Percentiles rank a stretch among this genome's conserved stretches.
Evolutionary conservation across 2,888 invertebrate genomes (phyloP).

Genomic region (Brachylomia viminalis): DNA sequence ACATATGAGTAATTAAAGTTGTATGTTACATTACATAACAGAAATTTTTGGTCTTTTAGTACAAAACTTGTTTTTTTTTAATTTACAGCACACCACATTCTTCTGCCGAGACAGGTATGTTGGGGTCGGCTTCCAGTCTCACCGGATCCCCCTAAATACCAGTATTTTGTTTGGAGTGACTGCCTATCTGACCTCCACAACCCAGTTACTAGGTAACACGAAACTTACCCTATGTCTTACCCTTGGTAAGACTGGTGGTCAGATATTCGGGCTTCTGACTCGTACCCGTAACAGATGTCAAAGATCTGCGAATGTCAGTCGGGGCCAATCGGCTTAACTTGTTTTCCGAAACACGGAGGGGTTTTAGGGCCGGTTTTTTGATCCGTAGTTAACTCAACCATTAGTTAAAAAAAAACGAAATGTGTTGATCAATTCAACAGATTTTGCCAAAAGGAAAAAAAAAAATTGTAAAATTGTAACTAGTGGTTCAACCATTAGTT

Average conservation of each 20-base stretch:
- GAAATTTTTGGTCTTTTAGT: background rate
- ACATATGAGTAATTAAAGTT: background rate
- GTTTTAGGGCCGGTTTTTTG: too few species aligned
- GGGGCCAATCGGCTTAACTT: background rate
- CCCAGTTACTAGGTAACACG: background rate
- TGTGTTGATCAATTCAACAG: too few species aligned
- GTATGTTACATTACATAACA: background rate
- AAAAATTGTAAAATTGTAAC: too few species aligned
- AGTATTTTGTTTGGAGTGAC: background rate
- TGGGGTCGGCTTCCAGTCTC: background rate
- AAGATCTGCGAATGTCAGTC: background rate
- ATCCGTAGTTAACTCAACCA: too few species aligned
- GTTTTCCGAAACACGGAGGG: background rate
- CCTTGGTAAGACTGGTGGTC: background rate
- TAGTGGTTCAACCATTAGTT: too few species aligned
- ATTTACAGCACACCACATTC: background rate
- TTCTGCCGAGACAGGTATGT: background rate
- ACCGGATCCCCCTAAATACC: too few species aligned
- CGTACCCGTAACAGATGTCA: background rate
- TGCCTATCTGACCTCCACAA: too few species aligned
- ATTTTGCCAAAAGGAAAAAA: too few species aligned
- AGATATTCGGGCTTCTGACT: background rate
- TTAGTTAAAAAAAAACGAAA: too few species aligned
- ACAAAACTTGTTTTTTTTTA: background rate
- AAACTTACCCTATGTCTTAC: too few species aligned